Conservation (phyloP, 2,113 vertebrate genomes). For the Acanthochromis polyacanthus region DNA sequence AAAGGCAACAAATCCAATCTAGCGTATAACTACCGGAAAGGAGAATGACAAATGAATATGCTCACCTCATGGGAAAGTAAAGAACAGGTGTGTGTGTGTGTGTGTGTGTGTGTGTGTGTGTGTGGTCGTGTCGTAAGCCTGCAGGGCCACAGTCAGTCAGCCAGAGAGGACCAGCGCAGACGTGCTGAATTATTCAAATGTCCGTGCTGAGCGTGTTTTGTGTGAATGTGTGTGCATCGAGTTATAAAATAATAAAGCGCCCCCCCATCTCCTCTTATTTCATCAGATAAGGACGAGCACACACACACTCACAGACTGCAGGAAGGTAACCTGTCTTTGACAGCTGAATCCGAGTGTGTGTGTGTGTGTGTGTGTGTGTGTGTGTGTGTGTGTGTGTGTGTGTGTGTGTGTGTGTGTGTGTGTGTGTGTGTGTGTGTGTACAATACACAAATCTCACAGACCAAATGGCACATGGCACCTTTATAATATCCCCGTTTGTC, state of each 20-base stretch:
- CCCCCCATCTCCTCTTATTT: constrained; percentile 70
- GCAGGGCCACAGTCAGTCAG: constrained; percentile 56
- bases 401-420: not conserved
- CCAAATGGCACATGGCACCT: constrained; percentile 39
- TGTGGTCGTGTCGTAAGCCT: constrained; percentile 35
- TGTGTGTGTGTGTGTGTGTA: not conserved
- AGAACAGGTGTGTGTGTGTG: constrained; percentile 41
- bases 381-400: not conserved
- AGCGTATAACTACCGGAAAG: constrained; percentile 23
- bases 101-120: constrained; percentile 28
- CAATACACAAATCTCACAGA: constrained; percentile 38
- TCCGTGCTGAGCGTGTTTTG: constrained; percentile 56
- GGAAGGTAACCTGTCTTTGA: constrained; percentile 39
- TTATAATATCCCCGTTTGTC: constrained; percentile 41
- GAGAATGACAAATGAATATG: constrained; percentile 7
- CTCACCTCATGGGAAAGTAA: constrained; percentile 28
- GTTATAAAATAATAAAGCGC: constrained; percentile 80
- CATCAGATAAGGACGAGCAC: constrained; percentile 58
- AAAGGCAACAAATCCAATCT: constrained; percentile 7
- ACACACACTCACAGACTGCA: constrained; percentile 41
- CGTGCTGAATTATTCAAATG: constrained; percentile 82
- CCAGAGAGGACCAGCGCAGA: constrained; percentile 50
- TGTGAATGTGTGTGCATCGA: constrained; percentile 50
- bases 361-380: not conserved
- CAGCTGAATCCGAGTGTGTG: constrained; percentile 26